Evolutionary conservation across 2,797 vertebrate species (phyloP).

Genomic region (Morus bassanus): DNA sequence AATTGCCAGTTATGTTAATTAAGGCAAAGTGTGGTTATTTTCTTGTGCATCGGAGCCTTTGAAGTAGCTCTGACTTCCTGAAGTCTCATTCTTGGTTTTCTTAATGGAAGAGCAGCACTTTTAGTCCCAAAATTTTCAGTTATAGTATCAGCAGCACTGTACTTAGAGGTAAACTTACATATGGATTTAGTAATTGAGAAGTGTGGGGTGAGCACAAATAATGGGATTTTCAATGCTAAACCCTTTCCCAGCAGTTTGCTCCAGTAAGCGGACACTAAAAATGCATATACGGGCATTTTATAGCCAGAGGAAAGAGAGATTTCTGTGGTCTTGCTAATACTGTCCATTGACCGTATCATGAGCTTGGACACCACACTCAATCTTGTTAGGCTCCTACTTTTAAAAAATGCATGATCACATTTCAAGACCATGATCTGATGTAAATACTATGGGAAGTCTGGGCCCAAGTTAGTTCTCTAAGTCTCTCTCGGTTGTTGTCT

Average conservation of each 20-base stretch:
- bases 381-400: not conserved
- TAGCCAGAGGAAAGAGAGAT: not conserved
- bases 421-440: not conserved
- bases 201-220: not conserved
- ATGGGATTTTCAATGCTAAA: constrained; percentile 12
- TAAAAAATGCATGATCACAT: not conserved
- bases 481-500: not conserved
- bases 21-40: not conserved
- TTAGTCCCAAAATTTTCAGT: not conserved
- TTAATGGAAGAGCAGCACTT: not conserved
- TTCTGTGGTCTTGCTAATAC: not conserved
- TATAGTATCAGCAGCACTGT: not conserved
- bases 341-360: not conserved
- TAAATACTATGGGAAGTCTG: not conserved
- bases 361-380: not conserved
- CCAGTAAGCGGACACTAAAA: not conserved
- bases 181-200: not conserved
- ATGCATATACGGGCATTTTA: not conserved
- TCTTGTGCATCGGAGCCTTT: not conserved
- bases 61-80: not conserved
- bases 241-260: not conserved
- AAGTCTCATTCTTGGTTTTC: not conserved
- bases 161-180: not conserved
- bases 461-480: not conserved
- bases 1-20: not conserved